phyloP scores from a whole-genome alignment of 2,113 vertebrate species.

The Dinomys branickii region DNA sequence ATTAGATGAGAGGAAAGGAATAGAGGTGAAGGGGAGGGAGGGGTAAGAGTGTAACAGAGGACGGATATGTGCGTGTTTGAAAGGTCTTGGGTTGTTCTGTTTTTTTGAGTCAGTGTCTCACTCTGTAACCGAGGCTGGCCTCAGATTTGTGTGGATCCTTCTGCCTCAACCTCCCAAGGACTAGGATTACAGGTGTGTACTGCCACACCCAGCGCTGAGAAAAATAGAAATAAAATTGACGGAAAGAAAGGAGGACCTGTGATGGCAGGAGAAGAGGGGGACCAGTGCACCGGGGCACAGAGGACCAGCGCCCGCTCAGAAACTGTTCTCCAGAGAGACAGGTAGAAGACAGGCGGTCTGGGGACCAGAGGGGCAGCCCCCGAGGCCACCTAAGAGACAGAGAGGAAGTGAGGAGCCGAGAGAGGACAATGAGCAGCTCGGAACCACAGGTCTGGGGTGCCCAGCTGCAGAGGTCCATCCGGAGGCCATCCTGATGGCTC shows the following conservation, averaged over 20 bases:
- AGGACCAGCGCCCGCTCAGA: too few relatives aligned
- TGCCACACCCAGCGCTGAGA: background rate
- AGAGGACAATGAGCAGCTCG: too few relatives aligned
- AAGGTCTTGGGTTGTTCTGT: background rate
- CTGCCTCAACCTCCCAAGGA: background rate
- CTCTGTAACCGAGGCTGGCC: background rate
- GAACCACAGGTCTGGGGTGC: background rate
- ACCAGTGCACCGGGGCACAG: accelerated
- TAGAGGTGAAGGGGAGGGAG: background rate
- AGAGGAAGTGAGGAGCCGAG: background rate
- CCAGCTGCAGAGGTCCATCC: accelerated
- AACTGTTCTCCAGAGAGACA: background rate
- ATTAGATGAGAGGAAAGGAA: background rate
- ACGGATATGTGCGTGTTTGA: background rate
- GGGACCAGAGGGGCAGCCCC: accelerated
- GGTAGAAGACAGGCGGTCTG: background rate
- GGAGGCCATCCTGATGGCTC: background rate
- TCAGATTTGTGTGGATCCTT: background rate
- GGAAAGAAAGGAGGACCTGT: background rate
- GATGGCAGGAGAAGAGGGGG: accelerated
- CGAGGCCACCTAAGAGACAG: background rate
- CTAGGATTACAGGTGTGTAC: background rate
- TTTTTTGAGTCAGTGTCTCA: background rate
- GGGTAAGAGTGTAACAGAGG: background rate
- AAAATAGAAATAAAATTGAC: background rate